Evolutionary conservation across 2,888 invertebrate genomes (phyloP), one percentile per base, ranked within the genome.

Genomic region (Apodemia duryi): DNA sequence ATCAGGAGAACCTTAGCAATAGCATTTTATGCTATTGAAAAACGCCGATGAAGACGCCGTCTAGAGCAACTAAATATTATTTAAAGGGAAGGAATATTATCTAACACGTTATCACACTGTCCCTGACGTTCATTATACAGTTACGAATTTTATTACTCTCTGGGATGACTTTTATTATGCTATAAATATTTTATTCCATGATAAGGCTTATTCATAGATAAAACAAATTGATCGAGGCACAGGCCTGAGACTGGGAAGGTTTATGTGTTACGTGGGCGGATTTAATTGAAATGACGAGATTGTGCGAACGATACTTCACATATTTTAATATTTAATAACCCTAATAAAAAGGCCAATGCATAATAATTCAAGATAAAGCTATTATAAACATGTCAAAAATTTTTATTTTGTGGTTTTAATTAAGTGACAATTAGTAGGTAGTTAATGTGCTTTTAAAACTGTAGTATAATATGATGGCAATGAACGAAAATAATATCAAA

Each of bases 161-260:
- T 57, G 77, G 77, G 81, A 83, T 80, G 84, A 81, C 79, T 90
- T 89, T 80, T 90, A 90, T 88, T 84, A 83, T 86, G 86, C 83
- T 86, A 86, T 91, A 88, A 90, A 91, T 90, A 90, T 88, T 91
- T 88, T 86, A 90, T 86, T 79, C 77, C 74, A 73, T 76, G 89
- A 90, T 89, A 91, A 86, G 81, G 82, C 77, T 78, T 77, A 76
- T 77, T 75, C 76, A 73, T 67, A 86, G 91, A 91, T 91, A 91
- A 89, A 85, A 77, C 84, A 86, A 90, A 89, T 89, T 90, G 90
- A 90, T 89, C 86, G 84, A 69, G 69, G 68, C 70, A 63, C 69
- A 68, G 61, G 64, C 68, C 65, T 62, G 68, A 68, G 69, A 70
- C 69, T 67, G 65, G 63, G 66, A 68, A 81, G 78, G 80, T 80